Percentiles rank a stretch among this genome's conserved stretches.
These are phyloP conservation scores for Aphelenchoides bicaudatus DNA, from an alignment of 2,888 invertebrate species.

Conservation along the genomic window DNA sequence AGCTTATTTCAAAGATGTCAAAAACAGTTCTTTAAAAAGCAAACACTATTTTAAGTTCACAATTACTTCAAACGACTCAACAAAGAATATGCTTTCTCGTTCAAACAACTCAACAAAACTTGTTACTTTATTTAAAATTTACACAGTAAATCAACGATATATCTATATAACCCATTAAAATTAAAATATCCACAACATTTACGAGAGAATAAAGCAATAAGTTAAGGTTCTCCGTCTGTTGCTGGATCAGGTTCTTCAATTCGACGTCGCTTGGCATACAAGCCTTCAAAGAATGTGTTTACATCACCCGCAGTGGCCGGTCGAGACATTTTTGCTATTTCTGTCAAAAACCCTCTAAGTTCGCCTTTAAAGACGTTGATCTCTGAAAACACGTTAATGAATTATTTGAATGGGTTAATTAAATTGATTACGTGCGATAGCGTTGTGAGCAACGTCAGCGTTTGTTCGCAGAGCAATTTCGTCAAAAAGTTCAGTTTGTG, in stretches of 20 bases:
- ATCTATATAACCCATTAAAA: too few species aligned
- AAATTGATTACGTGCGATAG: not conserved
- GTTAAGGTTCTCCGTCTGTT: too few species aligned
- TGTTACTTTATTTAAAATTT: too few species aligned
- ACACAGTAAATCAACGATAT: too few species aligned
- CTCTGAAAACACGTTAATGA: not conserved
- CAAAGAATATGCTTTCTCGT: too few species aligned
- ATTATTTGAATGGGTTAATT: not conserved
- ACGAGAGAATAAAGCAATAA: too few species aligned
- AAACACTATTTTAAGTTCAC: too few species aligned
- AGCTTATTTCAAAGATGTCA: not conserved
- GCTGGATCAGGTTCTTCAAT: too few species aligned
- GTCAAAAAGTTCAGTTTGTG: conserved; percentile 3
- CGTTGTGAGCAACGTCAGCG: conserved; percentile 3
- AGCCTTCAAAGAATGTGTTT: not conserved
- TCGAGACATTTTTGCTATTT: not conserved
- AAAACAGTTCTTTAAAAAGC: not conserved
- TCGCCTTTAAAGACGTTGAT: not conserved
- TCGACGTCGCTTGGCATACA: not conserved
- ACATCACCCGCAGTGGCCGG: not conserved
- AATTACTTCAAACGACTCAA: too few species aligned
- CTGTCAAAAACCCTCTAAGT: not conserved
- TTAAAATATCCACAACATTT: too few species aligned
- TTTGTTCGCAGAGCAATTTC: not conserved
- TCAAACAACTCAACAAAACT: too few species aligned